Conservation (phyloP, 2,113 vertebrate genomes). For the Antennarius striatus region DNA sequence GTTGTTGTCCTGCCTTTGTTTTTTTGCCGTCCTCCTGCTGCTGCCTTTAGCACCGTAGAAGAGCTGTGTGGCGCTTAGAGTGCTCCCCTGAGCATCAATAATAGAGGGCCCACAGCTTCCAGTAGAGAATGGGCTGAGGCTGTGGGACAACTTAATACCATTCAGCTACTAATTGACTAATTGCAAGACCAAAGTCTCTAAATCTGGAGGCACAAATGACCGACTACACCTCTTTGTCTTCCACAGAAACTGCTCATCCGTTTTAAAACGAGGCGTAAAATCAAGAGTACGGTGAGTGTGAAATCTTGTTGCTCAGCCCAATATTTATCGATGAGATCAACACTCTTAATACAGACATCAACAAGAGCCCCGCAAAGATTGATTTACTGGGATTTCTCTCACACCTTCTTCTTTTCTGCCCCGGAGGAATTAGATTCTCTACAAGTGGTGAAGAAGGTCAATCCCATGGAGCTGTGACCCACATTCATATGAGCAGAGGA, state of each 20-base stretch:
- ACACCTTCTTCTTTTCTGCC: slow-evolving; percentile 11
- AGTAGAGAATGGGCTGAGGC: slow-evolving; percentile 39
- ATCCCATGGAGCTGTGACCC: slow-evolving; percentile 45
- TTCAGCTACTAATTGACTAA: slow-evolving; percentile 71
- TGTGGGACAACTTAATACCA: slow-evolving; percentile 64
- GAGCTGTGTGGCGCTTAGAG: slow-evolving; percentile 40
- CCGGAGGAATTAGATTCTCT: slow-evolving; percentile 1
- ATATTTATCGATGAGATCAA: slow-evolving; percentile 54
- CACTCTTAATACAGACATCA: slow-evolving; percentile 39
- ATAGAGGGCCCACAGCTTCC: slow-evolving; percentile 47
- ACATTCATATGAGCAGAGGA: slow-evolving; percentile 37
- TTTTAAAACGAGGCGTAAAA: slow-evolving; percentile 63
- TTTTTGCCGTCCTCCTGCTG: slow-evolving; percentile 53
- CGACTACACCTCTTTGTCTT: slow-evolving; percentile 46
- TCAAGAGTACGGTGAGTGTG: slow-evolving; percentile 54
- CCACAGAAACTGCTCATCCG: slow-evolving; percentile 38
- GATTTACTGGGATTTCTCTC: slow-evolving; percentile 49
- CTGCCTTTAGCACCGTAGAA: slow-evolving; percentile 46
- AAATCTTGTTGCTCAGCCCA: slow-evolving; percentile 40
- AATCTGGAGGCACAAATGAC: slow-evolving; percentile 54
- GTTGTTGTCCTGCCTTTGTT: slow-evolving; percentile 62
- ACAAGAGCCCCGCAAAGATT: slow-evolving; percentile 31
- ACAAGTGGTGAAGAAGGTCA: slow-evolving; percentile 52
- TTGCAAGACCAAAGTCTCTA: slow-evolving; percentile 60
- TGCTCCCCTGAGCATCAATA: slow-evolving; percentile 64